Conservation (phyloP, 2,888 invertebrate species). For the Linnaemya vulpina region DNA sequence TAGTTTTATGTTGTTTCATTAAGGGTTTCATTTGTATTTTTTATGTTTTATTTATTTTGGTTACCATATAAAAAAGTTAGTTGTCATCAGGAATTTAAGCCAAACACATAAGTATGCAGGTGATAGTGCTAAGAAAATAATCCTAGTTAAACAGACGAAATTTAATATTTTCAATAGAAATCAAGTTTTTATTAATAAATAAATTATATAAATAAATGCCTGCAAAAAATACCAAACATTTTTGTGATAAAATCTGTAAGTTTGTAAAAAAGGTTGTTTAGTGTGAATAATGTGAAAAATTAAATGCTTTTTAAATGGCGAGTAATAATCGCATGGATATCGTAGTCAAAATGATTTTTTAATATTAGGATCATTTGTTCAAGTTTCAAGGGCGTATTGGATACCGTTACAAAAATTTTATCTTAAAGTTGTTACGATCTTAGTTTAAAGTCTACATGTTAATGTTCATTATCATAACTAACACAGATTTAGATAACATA, state of each 20-base stretch:
- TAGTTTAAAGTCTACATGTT: too few species aligned
- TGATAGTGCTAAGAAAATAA: conserved; percentile 5
- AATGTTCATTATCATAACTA: too few species aligned
- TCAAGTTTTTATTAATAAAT: not conserved
- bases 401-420: too few species aligned
- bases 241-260: conserved; percentile 73
- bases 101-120: conserved; percentile 33
- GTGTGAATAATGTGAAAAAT: too few species aligned
- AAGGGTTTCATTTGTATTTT: conserved; percentile 34
- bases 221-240: conserved; percentile 62
- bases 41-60: conserved; percentile 70
- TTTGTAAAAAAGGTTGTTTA: conserved; percentile 23
- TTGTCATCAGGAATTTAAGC: conserved; percentile 66
- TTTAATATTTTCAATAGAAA: conserved; percentile 1
- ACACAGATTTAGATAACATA: too few species aligned
- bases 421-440: too few species aligned
- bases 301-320: too few species aligned
- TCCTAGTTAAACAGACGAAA: conserved; percentile 9
- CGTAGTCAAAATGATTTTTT: too few species aligned
- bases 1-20: conserved; percentile 1
- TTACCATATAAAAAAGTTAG: conserved; percentile 51
- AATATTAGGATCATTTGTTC: too few species aligned
- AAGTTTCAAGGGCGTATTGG: too few species aligned
- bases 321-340: too few species aligned
- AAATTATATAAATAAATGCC: conserved; percentile 67